A percentile compares a stretch with the other conserved stretches of the same genome.
phyloP scores from a whole-genome alignment of 2,888 invertebrate genomes.

The Xylophagus ater region DNA sequence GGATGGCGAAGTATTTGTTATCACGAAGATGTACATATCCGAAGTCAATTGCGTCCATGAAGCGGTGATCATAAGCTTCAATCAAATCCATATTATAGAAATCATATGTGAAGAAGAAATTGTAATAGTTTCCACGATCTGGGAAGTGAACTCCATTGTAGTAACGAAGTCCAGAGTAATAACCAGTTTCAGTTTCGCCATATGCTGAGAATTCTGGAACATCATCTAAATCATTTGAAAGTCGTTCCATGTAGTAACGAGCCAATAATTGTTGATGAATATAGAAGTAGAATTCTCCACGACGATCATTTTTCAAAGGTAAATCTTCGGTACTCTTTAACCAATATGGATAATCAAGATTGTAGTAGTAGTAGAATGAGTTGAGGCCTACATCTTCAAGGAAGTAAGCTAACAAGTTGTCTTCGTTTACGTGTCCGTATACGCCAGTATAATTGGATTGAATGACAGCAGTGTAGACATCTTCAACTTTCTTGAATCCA shows the following conservation, averaged over 20 bases:
- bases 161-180: constrained; percentile 50
- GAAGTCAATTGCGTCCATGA: constrained; percentile 48
- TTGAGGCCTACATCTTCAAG: constrained; percentile 68
- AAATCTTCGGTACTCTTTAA: constrained; percentile 42
- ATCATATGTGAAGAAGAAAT: constrained; percentile 36
- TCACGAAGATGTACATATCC: constrained; percentile 41
- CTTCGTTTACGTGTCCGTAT: constrained; percentile 46
- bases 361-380: constrained; percentile 56
- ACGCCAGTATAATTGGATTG: constrained; percentile 57
- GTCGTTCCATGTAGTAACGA: constrained; percentile 45
- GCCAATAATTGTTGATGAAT: constrained; percentile 41
- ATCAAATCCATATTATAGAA: constrained; percentile 34
- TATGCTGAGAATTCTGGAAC: constrained; percentile 49
- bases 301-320: constrained; percentile 30
- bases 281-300: constrained; percentile 41
- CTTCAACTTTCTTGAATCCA: constrained; percentile 37
- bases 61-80: constrained; percentile 44
- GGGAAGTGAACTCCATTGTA: constrained; percentile 56
- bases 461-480: constrained; percentile 47
- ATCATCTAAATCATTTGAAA: constrained; percentile 57
- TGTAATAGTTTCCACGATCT: constrained; percentile 46
- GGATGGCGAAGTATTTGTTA: constrained; percentile 31
- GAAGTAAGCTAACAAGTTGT: constrained; percentile 57
- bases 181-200: constrained; percentile 50
- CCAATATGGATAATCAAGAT: constrained; percentile 60